A percentile compares a stretch with the other conserved stretches of the same genome.
phyloP scores from a whole-genome alignment of 2,113 vertebrate genomes.

The human region GRCh38 chr3:95085501-95086000 shows the following conservation, averaged over 20 bases:
- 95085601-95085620: not conserved
- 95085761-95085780: conserved; percentile 64
- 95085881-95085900: not conserved
- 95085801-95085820: conserved; percentile 22
- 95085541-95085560: not conserved
- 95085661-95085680: not conserved
- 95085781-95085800: conserved; percentile 17
- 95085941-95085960: not conserved
- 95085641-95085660: not conserved
- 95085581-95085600: not conserved
- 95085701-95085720: not conserved
- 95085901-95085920: not conserved
- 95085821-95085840: not conserved
- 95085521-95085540: not conserved
- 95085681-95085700: conserved; percentile 26
- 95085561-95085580: not conserved
- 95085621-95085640: not conserved
- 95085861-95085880: not conserved
- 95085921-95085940: not conserved
- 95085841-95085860: not conserved
- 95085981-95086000: not conserved
- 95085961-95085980: conserved; percentile 8
- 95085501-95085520: not conserved
- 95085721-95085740: conserved; percentile 40
- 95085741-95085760: conserved; percentile 43